These are phyloP conservation scores for Anthonomus grandis DNA, from an alignment of 1,140 invertebrate genomes.

Conservation along the genomic window DNA sequence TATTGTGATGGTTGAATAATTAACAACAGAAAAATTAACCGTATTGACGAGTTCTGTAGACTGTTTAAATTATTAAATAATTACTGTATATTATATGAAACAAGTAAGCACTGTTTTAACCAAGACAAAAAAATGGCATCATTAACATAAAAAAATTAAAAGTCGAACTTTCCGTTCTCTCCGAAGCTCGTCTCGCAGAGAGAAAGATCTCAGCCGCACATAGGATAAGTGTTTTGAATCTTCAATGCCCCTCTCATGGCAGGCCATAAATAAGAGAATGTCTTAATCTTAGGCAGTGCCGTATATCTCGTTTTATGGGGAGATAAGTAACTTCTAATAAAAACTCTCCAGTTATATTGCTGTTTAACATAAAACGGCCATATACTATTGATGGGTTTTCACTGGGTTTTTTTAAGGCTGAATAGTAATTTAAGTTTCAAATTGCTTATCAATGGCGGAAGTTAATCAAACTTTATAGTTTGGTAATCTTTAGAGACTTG, in stretches of 20 bases:
- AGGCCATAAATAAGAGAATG: conserved; percentile 27
- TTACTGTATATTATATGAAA: too few relatives aligned
- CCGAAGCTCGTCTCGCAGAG: conserved; percentile 1
- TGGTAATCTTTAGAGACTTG: too few relatives aligned
- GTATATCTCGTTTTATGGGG: conserved; percentile 20
- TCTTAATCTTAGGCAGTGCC: conserved; percentile 22
- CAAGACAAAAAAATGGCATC: too few relatives aligned
- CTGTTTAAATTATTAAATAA: too few relatives aligned
- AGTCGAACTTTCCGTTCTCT: conserved; percentile 13
- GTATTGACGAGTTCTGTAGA: too few relatives aligned
- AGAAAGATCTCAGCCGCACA: conserved; percentile 21
- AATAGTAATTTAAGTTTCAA: background rate
- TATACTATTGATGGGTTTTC: background rate
- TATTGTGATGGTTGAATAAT: too few relatives aligned
- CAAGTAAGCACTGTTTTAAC: too few relatives aligned
- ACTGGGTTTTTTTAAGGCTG: too few relatives aligned
- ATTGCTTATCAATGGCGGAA: background rate
- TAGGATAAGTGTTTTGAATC: conserved; percentile 30
- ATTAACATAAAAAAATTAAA: conserved; percentile 15
- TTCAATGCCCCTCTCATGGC: conserved; percentile 25
- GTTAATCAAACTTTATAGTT: too few relatives aligned
- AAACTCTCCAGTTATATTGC: background rate
- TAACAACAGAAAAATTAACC: too few relatives aligned
- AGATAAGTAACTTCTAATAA: conserved; percentile 14
- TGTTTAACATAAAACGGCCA: background rate